A percentile compares a stretch with the other conserved stretches of the same genome.
Conservation (phyloP, 2,113 vertebrate species). For the Sphaerodactylus townsendi region DNA sequence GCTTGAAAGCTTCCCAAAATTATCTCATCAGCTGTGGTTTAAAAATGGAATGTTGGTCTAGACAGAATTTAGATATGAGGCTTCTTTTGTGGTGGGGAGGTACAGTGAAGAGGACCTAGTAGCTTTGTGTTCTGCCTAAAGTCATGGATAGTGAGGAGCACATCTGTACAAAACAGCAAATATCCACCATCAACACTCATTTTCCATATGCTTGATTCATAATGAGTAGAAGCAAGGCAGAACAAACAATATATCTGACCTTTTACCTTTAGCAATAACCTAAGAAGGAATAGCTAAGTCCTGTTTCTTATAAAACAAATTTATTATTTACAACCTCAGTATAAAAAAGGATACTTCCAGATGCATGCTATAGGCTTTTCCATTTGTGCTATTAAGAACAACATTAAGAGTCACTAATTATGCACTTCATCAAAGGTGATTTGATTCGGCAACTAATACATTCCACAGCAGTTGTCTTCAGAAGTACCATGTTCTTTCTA, state of each 20-base stretch:
- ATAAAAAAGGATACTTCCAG: slow-evolving; percentile 30
- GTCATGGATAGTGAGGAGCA: background rate
- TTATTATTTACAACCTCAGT: slow-evolving; percentile 34
- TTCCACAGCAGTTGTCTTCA: background rate
- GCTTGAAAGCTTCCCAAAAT: background rate
- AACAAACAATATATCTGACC: background rate
- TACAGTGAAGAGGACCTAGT: too few species aligned
- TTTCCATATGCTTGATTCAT: background rate
- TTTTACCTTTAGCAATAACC: background rate
- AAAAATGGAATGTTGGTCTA: background rate
- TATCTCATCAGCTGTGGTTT: background rate
- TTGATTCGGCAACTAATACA: background rate
- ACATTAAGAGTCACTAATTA: slow-evolving; percentile 18
- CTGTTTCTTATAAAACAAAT: slow-evolving; percentile 15
- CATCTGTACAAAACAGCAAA: background rate
- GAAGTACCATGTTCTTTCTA: background rate
- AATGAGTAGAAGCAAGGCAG: background rate
- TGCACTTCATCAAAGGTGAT: background rate
- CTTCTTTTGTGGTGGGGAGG: too few species aligned
- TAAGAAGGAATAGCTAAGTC: background rate
- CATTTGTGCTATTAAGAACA: slow-evolving; percentile 40
- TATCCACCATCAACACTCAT: background rate
- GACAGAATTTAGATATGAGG: too few species aligned
- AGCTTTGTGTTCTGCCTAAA: too few species aligned
- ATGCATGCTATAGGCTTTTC: slow-evolving; percentile 30